phyloP scores from a whole-genome alignment of 2,113 vertebrate genomes.

The Cardinalis cardinalis region DNA sequence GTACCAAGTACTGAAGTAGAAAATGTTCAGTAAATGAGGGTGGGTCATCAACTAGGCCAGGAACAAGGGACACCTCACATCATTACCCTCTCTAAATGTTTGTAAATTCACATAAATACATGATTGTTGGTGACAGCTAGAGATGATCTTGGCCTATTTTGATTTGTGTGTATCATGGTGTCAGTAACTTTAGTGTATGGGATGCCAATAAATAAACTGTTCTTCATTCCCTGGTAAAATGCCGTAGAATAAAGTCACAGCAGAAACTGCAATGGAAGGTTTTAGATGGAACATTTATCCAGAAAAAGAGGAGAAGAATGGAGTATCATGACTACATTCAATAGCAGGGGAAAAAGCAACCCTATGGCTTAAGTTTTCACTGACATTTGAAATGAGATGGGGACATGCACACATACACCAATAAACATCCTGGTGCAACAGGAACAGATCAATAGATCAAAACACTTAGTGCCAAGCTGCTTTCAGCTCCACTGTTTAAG shows the following conservation, averaged over 20 bases:
- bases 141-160: background rate
- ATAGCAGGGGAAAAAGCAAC: background rate
- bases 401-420: background rate
- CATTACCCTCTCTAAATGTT: background rate
- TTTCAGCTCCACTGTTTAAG: background rate
- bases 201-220: background rate
- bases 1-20: background rate
- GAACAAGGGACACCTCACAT: background rate
- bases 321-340: background rate
- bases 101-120: background rate
- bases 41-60: background rate
- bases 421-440: background rate
- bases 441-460: background rate
- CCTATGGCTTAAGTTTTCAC: background rate
- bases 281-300: background rate
- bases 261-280: background rate
- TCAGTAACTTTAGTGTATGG: background rate
- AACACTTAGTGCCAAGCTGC: background rate
- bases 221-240: background rate
- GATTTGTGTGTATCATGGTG: accelerated
- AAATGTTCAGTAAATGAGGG: accelerated
- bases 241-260: background rate
- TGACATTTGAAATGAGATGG: background rate
- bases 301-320: background rate
- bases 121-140: background rate